phyloP scores from a whole-genome alignment of 2,113 vertebrate genomes.

The Pantherophis guttatus region DNA sequence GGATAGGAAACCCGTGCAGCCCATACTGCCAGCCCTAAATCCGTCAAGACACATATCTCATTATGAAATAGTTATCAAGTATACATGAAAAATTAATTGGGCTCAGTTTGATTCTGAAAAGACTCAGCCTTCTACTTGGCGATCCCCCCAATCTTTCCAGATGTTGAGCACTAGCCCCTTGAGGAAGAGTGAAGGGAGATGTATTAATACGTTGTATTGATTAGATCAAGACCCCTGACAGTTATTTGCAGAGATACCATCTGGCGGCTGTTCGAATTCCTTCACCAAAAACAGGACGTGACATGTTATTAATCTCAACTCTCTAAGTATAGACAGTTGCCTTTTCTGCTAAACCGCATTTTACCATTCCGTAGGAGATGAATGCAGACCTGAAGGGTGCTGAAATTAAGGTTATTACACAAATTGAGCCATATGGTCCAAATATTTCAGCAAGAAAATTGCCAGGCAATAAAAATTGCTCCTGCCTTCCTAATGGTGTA shows the following conservation, averaged over 20 bases:
- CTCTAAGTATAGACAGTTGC: constrained; percentile 86
- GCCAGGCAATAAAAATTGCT: constrained; percentile 99
- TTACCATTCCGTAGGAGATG: constrained; percentile 82
- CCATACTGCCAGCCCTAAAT: constrained; percentile 81
- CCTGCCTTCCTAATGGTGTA: constrained; percentile 99
- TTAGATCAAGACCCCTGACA: constrained; percentile 99
- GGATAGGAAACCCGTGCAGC: constrained; percentile 87
- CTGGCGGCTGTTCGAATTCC: constrained; percentile 98
- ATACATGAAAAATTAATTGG: constrained; percentile 89
- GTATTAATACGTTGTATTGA: constrained; percentile 99
- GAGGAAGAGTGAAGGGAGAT: constrained; percentile 90
- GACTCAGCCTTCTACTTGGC: constrained; percentile 77
- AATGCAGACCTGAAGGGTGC: constrained; percentile 98
- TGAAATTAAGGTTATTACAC: constrained; percentile 99
- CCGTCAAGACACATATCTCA: constrained; percentile 83
- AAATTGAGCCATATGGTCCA: constrained; percentile 99
- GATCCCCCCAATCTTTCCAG: constrained; percentile 87
- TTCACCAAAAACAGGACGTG: constrained; percentile 99
- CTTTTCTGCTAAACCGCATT: constrained; percentile 83
- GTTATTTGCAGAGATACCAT: constrained; percentile 99
- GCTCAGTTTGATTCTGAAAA: constrained; percentile 86
- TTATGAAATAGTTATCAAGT: constrained; percentile 92
- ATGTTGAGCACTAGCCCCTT: constrained; percentile 89
- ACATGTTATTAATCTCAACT: constrained; percentile 99
- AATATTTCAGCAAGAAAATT: constrained; percentile 99